Evolutionary conservation across 2,888 invertebrate species (phyloP), one percentile per base, ranked within the genome.

Genomic region (Frankliniella intonsa): DNA sequence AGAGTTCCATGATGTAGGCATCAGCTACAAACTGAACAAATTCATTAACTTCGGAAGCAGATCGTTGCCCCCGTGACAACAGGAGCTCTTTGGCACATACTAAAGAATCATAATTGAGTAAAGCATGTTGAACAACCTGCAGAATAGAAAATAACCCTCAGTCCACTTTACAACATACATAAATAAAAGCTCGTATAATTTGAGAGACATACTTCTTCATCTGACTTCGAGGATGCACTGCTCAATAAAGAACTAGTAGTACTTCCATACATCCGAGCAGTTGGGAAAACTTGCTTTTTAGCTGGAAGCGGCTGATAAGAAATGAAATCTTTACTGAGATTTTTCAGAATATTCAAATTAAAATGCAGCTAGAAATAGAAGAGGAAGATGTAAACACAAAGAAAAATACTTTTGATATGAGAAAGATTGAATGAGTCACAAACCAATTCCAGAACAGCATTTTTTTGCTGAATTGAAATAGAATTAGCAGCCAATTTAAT

Each of bases 361-460:
- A 38, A 38, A 38, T 38, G 38, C 38, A 38, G 38, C 38, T 38
- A 38, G 38, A 38, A 38, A 38, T 5, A 38, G 38, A 38, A 38
- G 5, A 38, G 38, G 38, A 2, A 38, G 38, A 38, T 38, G 38
- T 38, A 38, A 38, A 38, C 38, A 17, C 8, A 17, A 14, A 3
- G 62, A 62, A 62, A 19, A 14, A 62, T 17, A 1, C n/a, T 7
- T 62, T 0, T 62, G n/a, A 10, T 3, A 25, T 25, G 12, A 76
- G 10, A 25, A 76, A 38, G 38, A 38, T 38, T 38, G 5, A 38
- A 38, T 5, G n/a, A 38, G 5, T 38, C 38, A 76, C 11, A 12
- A 12, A 76, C 69, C 69, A 76, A 76, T 76, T 76, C 69, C 22
- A 76, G 12, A 76, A 76, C 69, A 25, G 69, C 69, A 25, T 76